Evolutionary conservation across 1,140 invertebrate genomes (phyloP), one percentile per base, ranked within the genome.

Genomic region (Nasonia vitripennis): DNA sequence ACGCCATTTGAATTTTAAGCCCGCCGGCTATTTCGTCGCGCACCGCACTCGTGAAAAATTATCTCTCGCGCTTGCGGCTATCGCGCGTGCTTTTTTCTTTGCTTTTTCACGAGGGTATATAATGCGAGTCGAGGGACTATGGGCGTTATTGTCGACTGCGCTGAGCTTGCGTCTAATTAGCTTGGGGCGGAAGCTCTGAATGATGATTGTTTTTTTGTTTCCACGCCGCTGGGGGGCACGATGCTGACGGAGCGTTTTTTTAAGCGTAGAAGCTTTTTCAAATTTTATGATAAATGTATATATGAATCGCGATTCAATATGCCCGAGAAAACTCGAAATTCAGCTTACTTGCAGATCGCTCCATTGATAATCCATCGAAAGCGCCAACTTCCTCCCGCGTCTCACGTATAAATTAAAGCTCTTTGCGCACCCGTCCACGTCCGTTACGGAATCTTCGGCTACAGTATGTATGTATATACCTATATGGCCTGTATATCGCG

Each of bases 1-100:
- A 75, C 74, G 74, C 74, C 74, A 75, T 75, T 75, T 75, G 74
- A 75, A 75, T 75, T 75, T 75, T 45, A 45, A 75, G 74, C 23
- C 68, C 68, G 20, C 27, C 27, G 27, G 68, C 68, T 68, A 68
- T 68, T 27, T 34, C 68, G 11, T 71, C 68, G 68, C 68, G 68
- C 68, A 3, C 10, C 27, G 27, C 20, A 5, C 14, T 20, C 17
- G 55, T 62, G 55, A 62, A 62, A 62, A 62, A 62, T 62, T 62
- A 17, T 62, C 55, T 20, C 14, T 27, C 1, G 14, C 55, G 17
- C 55, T 41, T 45, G 41, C 41, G 9, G 41, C 14, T 62, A n/a
- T 20, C 1, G 17, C 6, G 55, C 20, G 6, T 62, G 6, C 12
- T 55, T 62, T 7, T 5, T 62, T 5, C 17, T 62, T 51, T 51